Evolutionary conservation across 2,888 invertebrate species (phyloP), one percentile per base, ranked within the genome.

Genomic region (Morinoia aosen): DNA sequence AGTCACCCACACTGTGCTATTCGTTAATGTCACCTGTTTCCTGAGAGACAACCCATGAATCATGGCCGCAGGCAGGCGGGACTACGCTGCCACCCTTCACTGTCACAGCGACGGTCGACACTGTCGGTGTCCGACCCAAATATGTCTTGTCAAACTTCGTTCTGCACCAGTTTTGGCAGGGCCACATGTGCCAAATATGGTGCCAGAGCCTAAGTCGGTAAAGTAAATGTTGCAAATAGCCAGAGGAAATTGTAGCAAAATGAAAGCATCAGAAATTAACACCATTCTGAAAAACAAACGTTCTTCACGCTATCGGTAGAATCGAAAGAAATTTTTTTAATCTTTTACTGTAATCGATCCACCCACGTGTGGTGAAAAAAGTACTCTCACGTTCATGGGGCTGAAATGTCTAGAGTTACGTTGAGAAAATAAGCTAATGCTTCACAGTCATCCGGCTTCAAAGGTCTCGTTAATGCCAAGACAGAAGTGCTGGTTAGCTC

Each of bases 1-100:
- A 90, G 90, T 90, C 90, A 90, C 90, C 90, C 90, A 90, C 90
- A 90, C 90, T 39, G 10, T 48, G 90, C 90, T 90, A 90, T 90
- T 90, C 90, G 90, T 90, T 40, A 90, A 39, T 90, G 90, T 90
- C 90, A 12, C 90, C 90, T 40, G 39, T 90, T 90, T 90, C 90
- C 90, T 48, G 25, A 90, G 40, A 48, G 48, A 90, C 90, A 48
- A 48, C 39, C 40, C 90, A 90, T 90, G 90, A 90, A 90, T 90
- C 90, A 90, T 90, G 48, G 90, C 90, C 90, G 40, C 90, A 90
- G 90, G 90, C 90, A 40, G 90, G 16, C 40, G 90, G 90, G 40
- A 90, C 39, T 39, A 40, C 90, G 19, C 11, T 2, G 40, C 48
- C 90, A 48, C 90, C 40, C 90, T 90, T 48, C 48, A 90, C 90